These are phyloP conservation scores for Meandrina meandrites DNA, from an alignment of 92 coral and sea anemone genomes.

Conservation along the genomic window DNA sequence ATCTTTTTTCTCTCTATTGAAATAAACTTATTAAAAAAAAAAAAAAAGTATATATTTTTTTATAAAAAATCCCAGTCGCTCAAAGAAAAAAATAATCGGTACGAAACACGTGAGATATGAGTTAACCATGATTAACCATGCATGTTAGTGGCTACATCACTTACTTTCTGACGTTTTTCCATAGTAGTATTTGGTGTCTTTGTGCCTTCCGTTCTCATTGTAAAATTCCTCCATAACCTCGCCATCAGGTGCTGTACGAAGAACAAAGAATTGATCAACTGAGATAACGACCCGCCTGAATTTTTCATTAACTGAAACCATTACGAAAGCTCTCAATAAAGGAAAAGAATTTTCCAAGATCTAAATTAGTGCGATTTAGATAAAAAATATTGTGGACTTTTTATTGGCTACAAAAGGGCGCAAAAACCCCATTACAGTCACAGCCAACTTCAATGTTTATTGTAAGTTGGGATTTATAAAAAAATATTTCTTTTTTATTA, in stretches of 20 bases:
- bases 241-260: constrained; percentile 59
- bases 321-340: not conserved
- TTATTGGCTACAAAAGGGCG: not conserved
- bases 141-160: not conserved
- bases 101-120: too few relatives aligned
- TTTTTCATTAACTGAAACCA: not conserved
- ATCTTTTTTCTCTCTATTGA: too few relatives aligned
- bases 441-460: too few relatives aligned
- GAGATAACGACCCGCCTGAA: not conserved
- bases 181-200: constrained; percentile 72
- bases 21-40: too few relatives aligned
- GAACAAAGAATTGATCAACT: not conserved
- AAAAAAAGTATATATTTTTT: too few relatives aligned
- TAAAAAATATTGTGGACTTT: not conserved
- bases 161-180: constrained; percentile 78
- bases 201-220: constrained; percentile 63
- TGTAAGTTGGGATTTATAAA: too few relatives aligned
- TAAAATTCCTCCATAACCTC: constrained; percentile 63
- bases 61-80: too few relatives aligned
- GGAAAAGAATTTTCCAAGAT: not conserved
- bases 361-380: not conserved
- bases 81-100: too few relatives aligned
- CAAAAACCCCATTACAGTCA: not conserved
- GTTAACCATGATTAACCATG: too few relatives aligned
- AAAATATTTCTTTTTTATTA: too few relatives aligned